Percentiles rank a stretch among this genome's conserved stretches.
phyloP scores from a whole-genome alignment of 1,140 invertebrate genomes.

The Papilio glaucus region DNA sequence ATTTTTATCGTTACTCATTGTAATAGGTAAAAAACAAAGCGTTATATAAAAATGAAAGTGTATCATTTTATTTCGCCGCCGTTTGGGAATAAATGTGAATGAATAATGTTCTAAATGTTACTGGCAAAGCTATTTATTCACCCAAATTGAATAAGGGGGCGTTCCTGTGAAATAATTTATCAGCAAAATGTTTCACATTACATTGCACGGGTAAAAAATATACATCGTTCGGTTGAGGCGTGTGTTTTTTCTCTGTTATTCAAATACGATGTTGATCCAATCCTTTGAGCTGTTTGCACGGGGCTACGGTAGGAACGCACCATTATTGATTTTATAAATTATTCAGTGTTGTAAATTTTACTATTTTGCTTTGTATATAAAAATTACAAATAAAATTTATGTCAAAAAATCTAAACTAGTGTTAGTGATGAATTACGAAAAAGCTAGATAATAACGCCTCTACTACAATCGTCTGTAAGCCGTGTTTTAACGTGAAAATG shows the following conservation, averaged over 20 bases:
- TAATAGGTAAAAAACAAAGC: constrained; percentile 20
- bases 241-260: constrained; percentile 37
- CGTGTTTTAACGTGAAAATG: too few relatives aligned
- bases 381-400: too few relatives aligned
- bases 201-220: constrained; percentile 38
- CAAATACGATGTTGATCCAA: constrained; percentile 36
- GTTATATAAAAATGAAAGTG: constrained; percentile 10
- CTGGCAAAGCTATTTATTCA: constrained; percentile 39
- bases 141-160: constrained; percentile 38
- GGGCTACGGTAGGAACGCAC: neutral
- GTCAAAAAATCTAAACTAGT: too few relatives aligned
- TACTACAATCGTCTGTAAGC: too few relatives aligned
- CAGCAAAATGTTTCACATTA: constrained; percentile 39
- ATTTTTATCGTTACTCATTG: neutral
- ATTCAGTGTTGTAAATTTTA: neutral
- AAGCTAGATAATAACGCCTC: too few relatives aligned
- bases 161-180: constrained; percentile 38
- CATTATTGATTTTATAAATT: neutral
- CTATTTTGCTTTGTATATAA: neutral
- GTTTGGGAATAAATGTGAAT: constrained; percentile 34
- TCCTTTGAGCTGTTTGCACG: constrained; percentile 21
- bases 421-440: too few relatives aligned
- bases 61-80: constrained; percentile 23
- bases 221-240: constrained; percentile 30
- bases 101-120: constrained; percentile 35